Evolutionary conservation across 2,113 vertebrate species (phyloP).

Genomic region (Protobothrops mucrosquamatus): DNA sequence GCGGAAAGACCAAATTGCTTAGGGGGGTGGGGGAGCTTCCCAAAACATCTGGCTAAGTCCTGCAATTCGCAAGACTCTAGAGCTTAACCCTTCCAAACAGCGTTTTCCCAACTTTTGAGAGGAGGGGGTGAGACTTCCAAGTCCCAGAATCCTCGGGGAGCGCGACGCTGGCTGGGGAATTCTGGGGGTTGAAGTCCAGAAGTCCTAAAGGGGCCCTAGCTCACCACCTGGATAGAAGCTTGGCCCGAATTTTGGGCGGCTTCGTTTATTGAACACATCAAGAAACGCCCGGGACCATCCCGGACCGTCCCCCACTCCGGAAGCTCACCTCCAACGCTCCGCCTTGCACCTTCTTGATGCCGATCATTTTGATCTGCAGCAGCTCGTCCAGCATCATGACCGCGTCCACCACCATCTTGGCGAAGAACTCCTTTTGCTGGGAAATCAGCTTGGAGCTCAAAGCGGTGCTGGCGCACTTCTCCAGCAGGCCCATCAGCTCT

Average conservation of each 20-base stretch:
- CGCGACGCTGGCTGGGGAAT: no score
- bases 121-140: neutral
- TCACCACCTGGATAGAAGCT: no score
- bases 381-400: slow-evolving; percentile 91
- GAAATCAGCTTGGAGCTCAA: slow-evolving; percentile 96
- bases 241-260: no score
- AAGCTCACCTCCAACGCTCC: slow-evolving; percentile 87
- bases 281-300: neutral
- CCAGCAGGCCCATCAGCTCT: slow-evolving; percentile 85
- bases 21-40: neutral
- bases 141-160: neutral
- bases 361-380: slow-evolving; percentile 96
- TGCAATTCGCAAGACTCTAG: neutral
- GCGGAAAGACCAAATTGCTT: neutral
- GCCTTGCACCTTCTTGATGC: slow-evolving; percentile 97
- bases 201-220: no score
- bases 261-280: neutral
- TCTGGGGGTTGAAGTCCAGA: neutral
- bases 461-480: slow-evolving; percentile 92
- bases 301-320: fast-evolving
- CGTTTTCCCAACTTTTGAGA: no score
- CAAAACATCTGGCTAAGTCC: neutral
- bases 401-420: slow-evolving; percentile 94
- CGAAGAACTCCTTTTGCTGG: slow-evolving; percentile 89
- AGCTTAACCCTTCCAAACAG: neutral